Evolutionary conservation across 2,113 vertebrate genomes (phyloP), one percentile per base, ranked within the genome.

Genomic region (Pogonocichla stellata): DNA sequence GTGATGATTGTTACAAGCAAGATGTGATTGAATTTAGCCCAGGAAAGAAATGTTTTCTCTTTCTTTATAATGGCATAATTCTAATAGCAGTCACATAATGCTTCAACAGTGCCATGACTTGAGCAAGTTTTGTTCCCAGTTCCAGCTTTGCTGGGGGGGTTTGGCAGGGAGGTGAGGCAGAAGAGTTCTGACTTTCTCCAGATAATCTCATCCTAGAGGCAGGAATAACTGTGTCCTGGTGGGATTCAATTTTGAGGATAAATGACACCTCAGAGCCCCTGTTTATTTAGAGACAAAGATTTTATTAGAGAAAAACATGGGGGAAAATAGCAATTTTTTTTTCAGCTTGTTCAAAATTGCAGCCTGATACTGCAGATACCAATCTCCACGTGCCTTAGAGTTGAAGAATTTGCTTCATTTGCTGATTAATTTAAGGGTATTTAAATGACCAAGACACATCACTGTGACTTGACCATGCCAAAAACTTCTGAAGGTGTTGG

Each of bases 31-130:
- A 91, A 67, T 92, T 93, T 79, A 92, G 23, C 48, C 26, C 69
- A 96, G 86, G 92, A 95, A 94, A 96, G 23, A 29, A 71, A 84
- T 47, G 31, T 87, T 89, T 74, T n/a, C 48, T 36, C 6, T 9
- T 65, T 29, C 36, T 58, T 73, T 78, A 48, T 74, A 91, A 83
- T 89, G n/a, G 40, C 71, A 84, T 93, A 22, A 83, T 64, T 91
- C 72, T 86, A 66, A 48, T 29, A 74, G 48, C 29, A 36, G 36
- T 88, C 81, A 40, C 51, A 24, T 40, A 36, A 73, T 74, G 40
- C 56, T 89, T 64, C 51, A 74, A 1, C 26, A 81, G 65, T 82
- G 67, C 23, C 13, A 29, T 47, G 56, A 12, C 14, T 64, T 53
- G 60, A 58, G 51, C 29, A 54, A 29, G 38, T 66, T 88, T 43